A percentile compares a stretch with the other conserved stretches of the same genome.
These are phyloP conservation scores for Myotis vivesi DNA, from an alignment of 2,797 vertebrate species.

Conservation along the genomic window DNA sequence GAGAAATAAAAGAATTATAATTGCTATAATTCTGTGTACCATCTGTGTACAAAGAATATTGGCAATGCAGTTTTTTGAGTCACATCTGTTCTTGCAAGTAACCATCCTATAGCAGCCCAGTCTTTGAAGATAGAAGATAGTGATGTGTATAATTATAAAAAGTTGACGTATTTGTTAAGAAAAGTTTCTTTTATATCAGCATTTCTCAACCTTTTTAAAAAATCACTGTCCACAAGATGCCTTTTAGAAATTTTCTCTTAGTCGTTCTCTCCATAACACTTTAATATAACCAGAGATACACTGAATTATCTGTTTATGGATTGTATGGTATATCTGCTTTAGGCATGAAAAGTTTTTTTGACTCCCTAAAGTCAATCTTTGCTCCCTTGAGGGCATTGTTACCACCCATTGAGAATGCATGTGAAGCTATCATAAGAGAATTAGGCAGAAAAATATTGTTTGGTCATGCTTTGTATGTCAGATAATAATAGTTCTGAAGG, in stretches of 20 bases:
- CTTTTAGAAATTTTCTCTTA: neutral
- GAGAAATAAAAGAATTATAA: neutral
- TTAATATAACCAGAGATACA: neutral
- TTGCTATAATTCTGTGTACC: neutral
- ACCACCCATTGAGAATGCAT: neutral
- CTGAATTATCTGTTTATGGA: neutral
- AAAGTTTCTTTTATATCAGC: conserved; percentile 6
- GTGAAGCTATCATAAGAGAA: neutral
- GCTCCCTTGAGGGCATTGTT: neutral
- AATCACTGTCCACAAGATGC: neutral
- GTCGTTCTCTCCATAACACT: neutral
- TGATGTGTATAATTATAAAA: conserved; percentile 1
- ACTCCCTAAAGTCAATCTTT: neutral
- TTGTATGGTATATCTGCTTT: neutral
- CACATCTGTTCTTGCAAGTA: neutral
- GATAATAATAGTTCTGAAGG: neutral
- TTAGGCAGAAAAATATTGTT: conserved; percentile 39
- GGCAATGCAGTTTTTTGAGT: neutral
- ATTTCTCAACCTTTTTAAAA: neutral
- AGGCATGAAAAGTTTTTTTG: neutral
- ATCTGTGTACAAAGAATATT: neutral
- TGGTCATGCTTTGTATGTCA: neutral
- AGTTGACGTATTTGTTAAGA: neutral
- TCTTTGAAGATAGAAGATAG: conserved; percentile 16
- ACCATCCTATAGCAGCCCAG: neutral